Conservation (phyloP, 2,797 vertebrate species). For the Chaetophractus vellerosus region DNA sequence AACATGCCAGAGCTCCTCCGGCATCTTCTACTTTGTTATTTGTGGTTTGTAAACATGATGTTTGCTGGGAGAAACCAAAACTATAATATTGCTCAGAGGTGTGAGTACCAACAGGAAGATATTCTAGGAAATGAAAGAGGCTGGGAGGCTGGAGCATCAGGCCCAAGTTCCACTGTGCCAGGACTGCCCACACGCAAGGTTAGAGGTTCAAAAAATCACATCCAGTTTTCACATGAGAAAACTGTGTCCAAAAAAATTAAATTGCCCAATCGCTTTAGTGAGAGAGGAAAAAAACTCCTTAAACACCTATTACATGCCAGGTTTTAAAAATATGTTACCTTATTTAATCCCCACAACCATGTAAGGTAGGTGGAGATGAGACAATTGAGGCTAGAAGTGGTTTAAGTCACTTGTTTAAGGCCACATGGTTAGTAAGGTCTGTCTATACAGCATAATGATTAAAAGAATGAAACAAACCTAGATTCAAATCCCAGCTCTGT, state of each 20-base stretch:
- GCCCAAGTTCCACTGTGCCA: neutral
- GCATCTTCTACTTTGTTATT: conserved; percentile 91
- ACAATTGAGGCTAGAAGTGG: neutral
- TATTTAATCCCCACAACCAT: neutral
- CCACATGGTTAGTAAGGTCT: neutral
- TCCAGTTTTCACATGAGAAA: conserved; percentile 73
- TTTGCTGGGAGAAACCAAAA: conserved; percentile 85
- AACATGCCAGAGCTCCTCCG: conserved; percentile 91
- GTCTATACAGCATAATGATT: neutral
- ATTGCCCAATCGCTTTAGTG: conserved; percentile 25
- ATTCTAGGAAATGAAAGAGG: conserved; percentile 27
- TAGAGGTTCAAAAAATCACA: conserved; percentile 45
- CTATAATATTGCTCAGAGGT: conserved; percentile 76
- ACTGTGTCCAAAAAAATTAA: conserved; percentile 66
- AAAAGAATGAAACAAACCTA: conserved; percentile 28
- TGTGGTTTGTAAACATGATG: conserved; percentile 90
- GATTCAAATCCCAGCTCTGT: conserved; percentile 58
- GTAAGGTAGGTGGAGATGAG: neutral
- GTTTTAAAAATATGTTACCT: conserved; percentile 43
- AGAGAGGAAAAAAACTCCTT: conserved; percentile 64
- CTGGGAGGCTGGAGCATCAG: neutral
- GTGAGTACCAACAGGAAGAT: conserved; percentile 72
- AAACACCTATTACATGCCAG: neutral
- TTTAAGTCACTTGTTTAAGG: conserved; percentile 6
- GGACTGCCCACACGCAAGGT: neutral